A percentile compares a stretch with the other conserved stretches of the same genome.
Conservation (phyloP, 2,113 vertebrate genomes). For the Apus apus region DNA sequence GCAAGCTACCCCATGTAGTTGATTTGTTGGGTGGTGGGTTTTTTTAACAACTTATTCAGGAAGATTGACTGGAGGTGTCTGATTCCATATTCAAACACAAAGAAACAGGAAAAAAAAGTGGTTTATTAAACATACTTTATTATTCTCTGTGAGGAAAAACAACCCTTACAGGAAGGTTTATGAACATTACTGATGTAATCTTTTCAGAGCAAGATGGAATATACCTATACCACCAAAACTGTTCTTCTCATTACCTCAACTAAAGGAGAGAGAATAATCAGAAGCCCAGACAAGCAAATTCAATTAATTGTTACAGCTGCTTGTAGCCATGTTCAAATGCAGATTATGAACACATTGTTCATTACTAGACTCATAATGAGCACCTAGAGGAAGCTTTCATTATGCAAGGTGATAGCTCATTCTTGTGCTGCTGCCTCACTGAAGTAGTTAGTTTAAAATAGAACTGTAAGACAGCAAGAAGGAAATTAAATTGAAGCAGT, state of each 20-base stretch:
- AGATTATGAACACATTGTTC: not conserved
- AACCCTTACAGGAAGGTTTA: not conserved
- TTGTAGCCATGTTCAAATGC: not conserved
- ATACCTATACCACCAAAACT: not conserved
- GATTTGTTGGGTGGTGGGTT: not conserved
- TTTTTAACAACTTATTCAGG: not conserved
- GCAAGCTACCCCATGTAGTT: not conserved
- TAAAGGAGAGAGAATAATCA: not conserved
- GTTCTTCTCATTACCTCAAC: not conserved
- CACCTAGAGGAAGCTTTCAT: constrained; percentile 52
- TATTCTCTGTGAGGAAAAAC: not conserved
- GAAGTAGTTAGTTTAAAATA: not conserved
- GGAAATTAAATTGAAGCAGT: not conserved
- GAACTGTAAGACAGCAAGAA: not conserved
- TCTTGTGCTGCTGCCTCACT: not conserved
- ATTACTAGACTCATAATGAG: not conserved
- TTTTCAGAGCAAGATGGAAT: not conserved
- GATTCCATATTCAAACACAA: not conserved
- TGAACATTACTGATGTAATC: not conserved
- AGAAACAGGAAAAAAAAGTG: not conserved
- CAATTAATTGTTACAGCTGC: not conserved
- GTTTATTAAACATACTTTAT: not conserved
- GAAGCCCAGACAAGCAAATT: not conserved
- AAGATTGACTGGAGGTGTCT: not conserved
- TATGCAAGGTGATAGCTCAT: not conserved